Evolutionary conservation across 2,888 invertebrate genomes (phyloP).

Genomic region (Macrosiphum euphorbiae): DNA sequence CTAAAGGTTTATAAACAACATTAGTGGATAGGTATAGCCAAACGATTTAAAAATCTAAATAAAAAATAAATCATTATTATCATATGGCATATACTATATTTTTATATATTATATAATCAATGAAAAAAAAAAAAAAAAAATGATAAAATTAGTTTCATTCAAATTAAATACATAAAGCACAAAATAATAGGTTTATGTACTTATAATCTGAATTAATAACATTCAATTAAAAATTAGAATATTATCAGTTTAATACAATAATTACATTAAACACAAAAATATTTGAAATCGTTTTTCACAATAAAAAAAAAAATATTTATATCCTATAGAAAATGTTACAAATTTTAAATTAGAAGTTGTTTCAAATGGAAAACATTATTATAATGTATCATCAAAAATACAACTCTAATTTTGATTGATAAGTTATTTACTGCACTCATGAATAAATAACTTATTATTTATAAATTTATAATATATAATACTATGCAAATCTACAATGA

Average conservation of each 20-base stretch:
- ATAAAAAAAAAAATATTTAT: background rate
- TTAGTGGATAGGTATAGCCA: conserved; percentile 22
- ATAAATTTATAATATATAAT: background rate
- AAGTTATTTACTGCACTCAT: background rate
- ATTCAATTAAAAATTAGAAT: conserved; percentile 9
- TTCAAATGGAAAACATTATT: background rate
- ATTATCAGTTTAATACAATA: background rate
- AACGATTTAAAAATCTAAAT: conserved; percentile 9
- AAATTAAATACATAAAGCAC: conserved; percentile 18
- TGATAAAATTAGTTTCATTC: background rate
- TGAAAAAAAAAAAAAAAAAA: background rate
- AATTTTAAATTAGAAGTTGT: background rate
- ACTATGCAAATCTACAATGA: background rate
- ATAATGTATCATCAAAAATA: background rate
- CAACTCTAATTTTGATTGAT: background rate
- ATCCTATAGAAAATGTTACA: background rate
- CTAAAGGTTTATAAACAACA: conserved; percentile 33
- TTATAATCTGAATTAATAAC: conserved; percentile 19
- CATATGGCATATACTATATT: conserved; percentile 33
- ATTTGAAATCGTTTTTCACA: background rate
- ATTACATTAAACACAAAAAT: conserved; percentile 1
- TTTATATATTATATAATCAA: conserved; percentile 27
- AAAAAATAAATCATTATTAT: conserved; percentile 31
- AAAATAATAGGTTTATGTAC: background rate
- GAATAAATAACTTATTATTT: background rate